Evolutionary conservation across 2,888 invertebrate genomes (phyloP), one percentile per base, ranked within the genome.

Genomic region (Macaria liturata): DNA sequence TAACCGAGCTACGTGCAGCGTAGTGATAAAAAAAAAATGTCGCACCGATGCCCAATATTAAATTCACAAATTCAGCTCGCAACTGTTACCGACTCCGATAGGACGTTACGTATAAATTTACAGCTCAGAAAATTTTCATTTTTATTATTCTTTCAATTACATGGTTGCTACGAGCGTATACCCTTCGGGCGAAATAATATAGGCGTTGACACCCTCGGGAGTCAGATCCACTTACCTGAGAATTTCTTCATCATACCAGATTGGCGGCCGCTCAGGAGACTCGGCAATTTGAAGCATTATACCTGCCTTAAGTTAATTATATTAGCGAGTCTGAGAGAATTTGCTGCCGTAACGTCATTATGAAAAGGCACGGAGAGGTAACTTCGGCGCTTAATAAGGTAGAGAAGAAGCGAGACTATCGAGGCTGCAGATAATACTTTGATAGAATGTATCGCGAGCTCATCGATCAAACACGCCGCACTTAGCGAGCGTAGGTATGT

Each of bases 121-220:
- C 80, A 81, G 80, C 72, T 76, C 70, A 75, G 76, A 71, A 69
- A 67, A 68, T 75, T 74, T 80, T 80, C 74, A 74, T 52, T 83
- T 83, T 85, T 81, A 84, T 84, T 82, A 80, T 78, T 78, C 80
- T 81, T 81, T 81, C 81, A 81, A 82, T 86, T 79, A 79, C 70
- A 71, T 65, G 68, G 70, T 68, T 68, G 69, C 69, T 75, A 70
- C 69, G 63, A 69, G 74, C 73, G 75, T 75, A 66, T 67, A 66
- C 74, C 75, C 70, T 69, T 58, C 57, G 69, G 71, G 73, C 65
- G 58, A 57, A 62, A 75, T 74, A 75, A 76, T 76, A 75, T 77
- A 66, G 60, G 55, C 48, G 53, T 54, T 32, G 42, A 53, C 49
- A 71, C 66, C 68, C 62, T 46, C 46, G 58, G 67, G 51, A 68